Evolutionary conservation across 2,113 vertebrate species (phyloP), one percentile per base, ranked within the genome.

Genomic region (Girardinichthys multiradiatus): DNA sequence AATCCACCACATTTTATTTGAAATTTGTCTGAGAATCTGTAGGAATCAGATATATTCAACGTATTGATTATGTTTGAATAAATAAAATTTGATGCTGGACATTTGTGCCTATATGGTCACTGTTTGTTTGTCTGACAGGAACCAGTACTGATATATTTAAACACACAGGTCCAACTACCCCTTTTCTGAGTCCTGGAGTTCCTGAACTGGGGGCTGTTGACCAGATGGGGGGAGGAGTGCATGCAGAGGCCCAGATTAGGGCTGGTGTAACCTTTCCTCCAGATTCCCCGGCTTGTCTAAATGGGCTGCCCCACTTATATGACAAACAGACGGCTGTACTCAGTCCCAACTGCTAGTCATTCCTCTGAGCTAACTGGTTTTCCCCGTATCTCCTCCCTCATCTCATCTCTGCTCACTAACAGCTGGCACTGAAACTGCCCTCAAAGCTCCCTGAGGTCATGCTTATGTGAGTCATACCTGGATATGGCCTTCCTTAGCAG

Each of bases 181-280:
- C 77, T 42, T 78, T 73, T 79, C 71, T 76, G 72, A 67, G 79
- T 69, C 63, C 67, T 76, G 74, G 74, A 87, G 79, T 87, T 86
- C 69, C 81, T 78, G 82, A 77, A 61, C 28, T 48, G 9, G 72
- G 86, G 78, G 85, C 87, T 73, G 81, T 80, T 81, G 81, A 57
- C 80, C n/a, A 62, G 64, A 82, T 68, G 45, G 70, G 48, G 82
- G 88, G 83, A 87, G 83, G 83, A 85, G 77, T 84, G 79, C 77
- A 76, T 63, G 71, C 67, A 70, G 80, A 84, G 85, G 89, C 90
- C 88, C 76, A 82, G 74, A 86, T 85, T 54, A 80, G 80, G 87
- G 86, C 83, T 69, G 70, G 79, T 0, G 26, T 86, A 90, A 93
- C 92, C 91, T 92, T 93, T 93, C 88, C 92, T 92, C 92, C 73